phyloP scores from a whole-genome alignment of 2,113 vertebrate species.

The Corvus cornix region DNA sequence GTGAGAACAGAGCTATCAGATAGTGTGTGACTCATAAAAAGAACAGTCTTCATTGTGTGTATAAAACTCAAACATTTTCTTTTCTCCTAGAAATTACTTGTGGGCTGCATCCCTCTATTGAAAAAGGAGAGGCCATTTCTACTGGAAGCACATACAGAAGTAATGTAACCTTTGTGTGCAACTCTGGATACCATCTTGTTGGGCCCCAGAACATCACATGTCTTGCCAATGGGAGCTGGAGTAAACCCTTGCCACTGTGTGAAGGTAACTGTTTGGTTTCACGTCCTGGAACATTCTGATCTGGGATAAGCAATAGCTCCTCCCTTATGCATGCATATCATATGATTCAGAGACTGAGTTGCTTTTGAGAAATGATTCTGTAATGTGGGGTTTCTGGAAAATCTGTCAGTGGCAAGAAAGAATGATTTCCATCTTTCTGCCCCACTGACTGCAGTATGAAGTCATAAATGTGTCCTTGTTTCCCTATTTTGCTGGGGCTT shows the following conservation, averaged over 20 bases:
- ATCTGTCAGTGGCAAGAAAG: not conserved
- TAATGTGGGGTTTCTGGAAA: not conserved
- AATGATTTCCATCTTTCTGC: not conserved
- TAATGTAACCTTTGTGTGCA: conserved; percentile 63
- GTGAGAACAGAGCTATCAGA: not conserved
- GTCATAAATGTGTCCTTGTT: not conserved
- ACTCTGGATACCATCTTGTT: conserved; percentile 58
- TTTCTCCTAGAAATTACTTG: conserved; percentile 60
- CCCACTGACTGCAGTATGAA: not conserved
- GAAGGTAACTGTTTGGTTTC: conserved; percentile 42
- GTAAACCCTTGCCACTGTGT: conserved; percentile 61
- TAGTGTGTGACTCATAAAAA: not conserved
- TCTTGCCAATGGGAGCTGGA: conserved; percentile 71
- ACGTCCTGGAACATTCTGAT: not conserved
- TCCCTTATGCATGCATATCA: not conserved
- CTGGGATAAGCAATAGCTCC: not conserved
- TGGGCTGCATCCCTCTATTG: conserved; percentile 44
- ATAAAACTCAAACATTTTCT: not conserved
- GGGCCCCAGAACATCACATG: conserved; percentile 67
- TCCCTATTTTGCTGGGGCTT: not conserved
- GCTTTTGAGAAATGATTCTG: not conserved
- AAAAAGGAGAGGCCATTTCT: conserved; percentile 57
- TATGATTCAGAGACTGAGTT: not conserved
- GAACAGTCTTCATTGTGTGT: not conserved
- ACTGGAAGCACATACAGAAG: conserved; percentile 52